Base-by-base conservation (phyloP, 2,797 vertebrate genomes). In the Pelobates cultripes region DNA sequence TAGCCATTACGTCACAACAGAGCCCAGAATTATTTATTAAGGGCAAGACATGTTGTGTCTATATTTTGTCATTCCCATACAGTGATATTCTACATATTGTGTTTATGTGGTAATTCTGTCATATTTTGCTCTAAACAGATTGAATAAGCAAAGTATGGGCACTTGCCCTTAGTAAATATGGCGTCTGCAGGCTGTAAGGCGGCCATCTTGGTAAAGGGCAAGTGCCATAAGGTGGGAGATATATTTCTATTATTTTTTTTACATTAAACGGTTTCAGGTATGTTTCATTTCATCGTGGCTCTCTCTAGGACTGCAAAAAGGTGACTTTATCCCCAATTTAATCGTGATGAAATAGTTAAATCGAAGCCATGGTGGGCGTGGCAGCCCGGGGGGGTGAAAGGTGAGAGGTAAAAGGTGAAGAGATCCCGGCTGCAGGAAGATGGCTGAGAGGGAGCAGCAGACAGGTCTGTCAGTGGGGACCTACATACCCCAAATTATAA, bases 361-460 rank as follows among this genome's bases (percentile, higher is more conserved):
- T 28, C 28, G 28, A 28, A 28, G 28, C 28, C 28, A 28, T 28
- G 10, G 47, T 12, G 61, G 8, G 7, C 17, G 43, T 14, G 47
- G 43, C 7, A 15, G 4, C 43, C 42, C 3, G 78, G 70, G 79
- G 77, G 13, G 83, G 86, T 75, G 86, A 80, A 78, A 82, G 84
- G 88, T 82, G 85, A 87, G 70, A 55, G 76, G 71, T 73, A 76
- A 81, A 70, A 4, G 53, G 67, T 73, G 81, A 78, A 15, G 73
- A 47, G 79, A 41, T 47, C 86, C 41, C 43, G 84, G 60, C 85
- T 85, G 70, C 66, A 83, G 82, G 86, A 94, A 92, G 89, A 94
- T 93, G 93, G 93, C 92, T 66, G 93, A 92, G 85, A 88, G 86
- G 81, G 92, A 92, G 88, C 90, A 88, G 86, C 89, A 86, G 81